Base-by-base conservation (phyloP, 2,113 vertebrate genomes). In the Mystacornis crossleyi region DNA sequence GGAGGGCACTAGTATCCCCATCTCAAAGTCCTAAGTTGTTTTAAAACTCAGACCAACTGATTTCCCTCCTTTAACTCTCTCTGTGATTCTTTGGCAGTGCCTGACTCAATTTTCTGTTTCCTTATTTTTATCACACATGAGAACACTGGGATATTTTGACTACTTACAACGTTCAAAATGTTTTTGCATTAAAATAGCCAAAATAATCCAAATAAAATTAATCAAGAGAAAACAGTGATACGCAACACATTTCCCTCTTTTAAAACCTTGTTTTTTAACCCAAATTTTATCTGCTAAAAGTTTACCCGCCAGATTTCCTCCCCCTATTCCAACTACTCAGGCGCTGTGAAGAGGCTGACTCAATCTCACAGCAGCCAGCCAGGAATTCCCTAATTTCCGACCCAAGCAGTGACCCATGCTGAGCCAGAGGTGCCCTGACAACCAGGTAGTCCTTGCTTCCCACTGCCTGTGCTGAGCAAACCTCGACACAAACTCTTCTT, bases 321-420 rank as follows among this genome's bases (percentile, higher is more conserved):
- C 84, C 87, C 51, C 45, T 70, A 12, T 38, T 88, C 36, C 73
- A 95, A 80, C 48, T 84, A 90, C 51, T 88, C 78, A 65, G 54
- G 64, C 92, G 73, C 61, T 24, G n/a, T 3, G 3, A 86, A 84
- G 72, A 36, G 29, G 14, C 33, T 38, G 60, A 71, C 65, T 17
- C 53, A 65, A 20, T 48, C 72, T 78, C 80, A 14, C 51, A 89
- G 78, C 86, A 82, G 82, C 33, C 74, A 90, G 91, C 58, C 54
- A 89, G 77, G 78, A 96, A 96, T 86, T 90, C 90, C 90, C 74
- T 70, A 66, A 91, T 85, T 91, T 94, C 90, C 1, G 3, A 92
- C 67, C 53, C 57, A 38, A 34, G 75, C 83, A 91, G 57, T 84
- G 93, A 95, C 78, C 61, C 81, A 75, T 36, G 70, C 53, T 67